phyloP scores from a whole-genome alignment of 2,888 invertebrate genomes.

The Philhelius pedissequus region DNA sequence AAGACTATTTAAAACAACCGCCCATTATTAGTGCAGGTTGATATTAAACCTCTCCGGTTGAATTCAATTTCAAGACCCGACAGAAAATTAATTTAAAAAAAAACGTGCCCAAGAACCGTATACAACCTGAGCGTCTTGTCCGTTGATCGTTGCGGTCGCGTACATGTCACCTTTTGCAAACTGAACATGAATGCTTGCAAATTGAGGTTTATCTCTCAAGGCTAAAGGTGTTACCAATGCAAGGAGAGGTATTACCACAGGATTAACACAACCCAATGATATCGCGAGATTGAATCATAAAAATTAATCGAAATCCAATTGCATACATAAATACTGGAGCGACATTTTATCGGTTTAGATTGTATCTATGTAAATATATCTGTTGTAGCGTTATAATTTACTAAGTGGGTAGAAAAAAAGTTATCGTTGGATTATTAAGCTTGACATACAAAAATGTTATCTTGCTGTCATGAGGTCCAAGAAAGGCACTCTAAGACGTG shows the following conservation, averaged over 20 bases:
- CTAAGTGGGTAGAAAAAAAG: too few species aligned
- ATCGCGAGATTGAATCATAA: slow-evolving; percentile 51
- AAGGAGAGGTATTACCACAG: not conserved
- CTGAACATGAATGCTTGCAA: slow-evolving; percentile 44
- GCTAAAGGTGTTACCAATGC: slow-evolving; percentile 38
- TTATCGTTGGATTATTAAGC: too few species aligned
- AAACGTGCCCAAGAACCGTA: slow-evolving; percentile 11
- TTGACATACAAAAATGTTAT: too few species aligned
- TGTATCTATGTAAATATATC: not conserved
- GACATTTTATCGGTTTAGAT: slow-evolving; percentile 28
- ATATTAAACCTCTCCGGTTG: not conserved
- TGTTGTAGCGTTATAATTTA: too few species aligned
- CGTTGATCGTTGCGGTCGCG: not conserved
- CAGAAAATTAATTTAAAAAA: slow-evolving; percentile 39
- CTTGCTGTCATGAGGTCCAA: too few species aligned
- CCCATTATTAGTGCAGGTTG: not conserved
- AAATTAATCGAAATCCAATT: slow-evolving; percentile 56
- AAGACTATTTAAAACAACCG: not conserved
- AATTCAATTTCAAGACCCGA: not conserved
- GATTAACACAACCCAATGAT: slow-evolving; percentile 15
- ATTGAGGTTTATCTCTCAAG: slow-evolving; percentile 59
- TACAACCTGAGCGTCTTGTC: not conserved
- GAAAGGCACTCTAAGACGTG: too few species aligned
- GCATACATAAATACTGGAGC: slow-evolving; percentile 28
- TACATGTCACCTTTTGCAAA: slow-evolving; percentile 16